phyloP scores from a whole-genome alignment of 2,888 invertebrate species.

The Nephrotoma guestfalica region DNA sequence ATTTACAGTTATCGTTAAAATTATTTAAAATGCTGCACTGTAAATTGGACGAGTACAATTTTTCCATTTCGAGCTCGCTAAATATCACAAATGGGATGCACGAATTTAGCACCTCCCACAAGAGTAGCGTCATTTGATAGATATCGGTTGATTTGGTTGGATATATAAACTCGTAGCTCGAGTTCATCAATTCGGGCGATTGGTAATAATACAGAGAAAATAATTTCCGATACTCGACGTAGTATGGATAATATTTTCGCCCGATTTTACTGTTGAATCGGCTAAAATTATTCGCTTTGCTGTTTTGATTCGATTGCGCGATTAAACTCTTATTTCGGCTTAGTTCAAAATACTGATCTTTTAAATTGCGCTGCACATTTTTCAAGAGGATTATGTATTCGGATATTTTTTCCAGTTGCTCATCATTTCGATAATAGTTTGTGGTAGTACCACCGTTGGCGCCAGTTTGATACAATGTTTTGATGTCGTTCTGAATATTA shows the following conservation, averaged over 20 bases:
- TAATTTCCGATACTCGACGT: conserved; percentile 12
- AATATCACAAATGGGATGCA: conserved; percentile 14
- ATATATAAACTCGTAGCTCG: conserved; percentile 11
- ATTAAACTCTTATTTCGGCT: conserved; percentile 1
- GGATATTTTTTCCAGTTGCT: not conserved
- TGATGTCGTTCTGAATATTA: conserved; percentile 5
- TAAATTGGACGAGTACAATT: conserved; percentile 8
- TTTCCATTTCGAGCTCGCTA: conserved; percentile 12
- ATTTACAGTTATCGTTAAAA: conserved; percentile 8
- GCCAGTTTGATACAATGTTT: not conserved
- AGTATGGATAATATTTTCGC: conserved; percentile 12
- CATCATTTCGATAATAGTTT: not conserved
- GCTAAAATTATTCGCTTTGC: not conserved
- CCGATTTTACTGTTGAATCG: conserved; percentile 2
- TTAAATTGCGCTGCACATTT: not conserved
- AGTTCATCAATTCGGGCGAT: conserved; percentile 13
- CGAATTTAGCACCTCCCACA: conserved; percentile 16
- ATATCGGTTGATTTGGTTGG: conserved; percentile 14
- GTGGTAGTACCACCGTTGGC: not conserved
- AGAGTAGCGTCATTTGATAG: conserved; percentile 12
- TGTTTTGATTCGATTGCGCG: not conserved
- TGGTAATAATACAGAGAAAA: conserved; percentile 14
- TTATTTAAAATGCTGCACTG: conserved; percentile 9
- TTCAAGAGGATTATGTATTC: not conserved
- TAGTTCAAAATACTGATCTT: not conserved